Conservation (phyloP, 2,888 invertebrate genomes). For the Diarsia dahlii region DNA sequence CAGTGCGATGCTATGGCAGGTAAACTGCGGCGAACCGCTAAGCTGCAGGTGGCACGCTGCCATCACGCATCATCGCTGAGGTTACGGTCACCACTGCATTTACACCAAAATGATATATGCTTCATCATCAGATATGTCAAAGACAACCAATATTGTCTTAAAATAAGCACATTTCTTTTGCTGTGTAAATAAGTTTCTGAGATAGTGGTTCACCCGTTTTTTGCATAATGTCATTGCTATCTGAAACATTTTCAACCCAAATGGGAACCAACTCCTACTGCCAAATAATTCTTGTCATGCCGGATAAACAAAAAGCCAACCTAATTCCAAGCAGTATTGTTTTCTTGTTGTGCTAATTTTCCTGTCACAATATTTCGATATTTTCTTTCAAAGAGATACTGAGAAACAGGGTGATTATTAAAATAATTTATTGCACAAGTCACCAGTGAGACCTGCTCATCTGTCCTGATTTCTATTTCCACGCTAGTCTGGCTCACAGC, state of each 20-base stretch:
- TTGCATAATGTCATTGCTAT: conserved; percentile 1
- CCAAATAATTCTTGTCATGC: conserved; percentile 20
- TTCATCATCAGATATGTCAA: conserved; percentile 19
- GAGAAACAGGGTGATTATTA: conserved; percentile 44
- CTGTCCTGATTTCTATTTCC: conserved; percentile 60
- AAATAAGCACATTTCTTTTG: conserved; percentile 4
- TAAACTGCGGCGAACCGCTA: conserved; percentile 77
- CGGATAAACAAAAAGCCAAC: conserved; percentile 18
- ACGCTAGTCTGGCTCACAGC: conserved; percentile 7
- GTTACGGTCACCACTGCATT: conserved; percentile 74
- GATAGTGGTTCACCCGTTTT: not conserved
- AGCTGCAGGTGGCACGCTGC: conserved; percentile 75
- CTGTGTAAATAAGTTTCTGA: not conserved
- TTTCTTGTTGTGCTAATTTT: conserved; percentile 31
- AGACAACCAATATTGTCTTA: not conserved
- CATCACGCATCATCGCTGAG: conserved; percentile 68
- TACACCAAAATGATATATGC: conserved; percentile 41
- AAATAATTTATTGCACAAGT: conserved; percentile 52
- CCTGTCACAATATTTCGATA: conserved; percentile 49
- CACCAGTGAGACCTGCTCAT: conserved; percentile 24
- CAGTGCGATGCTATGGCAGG: conserved; percentile 76
- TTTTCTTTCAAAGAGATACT: conserved; percentile 37
- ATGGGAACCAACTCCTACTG: not conserved
- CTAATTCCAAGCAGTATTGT: conserved; percentile 23
- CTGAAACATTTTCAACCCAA: not conserved